Base-by-base conservation (phyloP, 64 coral and sea anemone genomes). In the Trachythela sp. region DNA sequence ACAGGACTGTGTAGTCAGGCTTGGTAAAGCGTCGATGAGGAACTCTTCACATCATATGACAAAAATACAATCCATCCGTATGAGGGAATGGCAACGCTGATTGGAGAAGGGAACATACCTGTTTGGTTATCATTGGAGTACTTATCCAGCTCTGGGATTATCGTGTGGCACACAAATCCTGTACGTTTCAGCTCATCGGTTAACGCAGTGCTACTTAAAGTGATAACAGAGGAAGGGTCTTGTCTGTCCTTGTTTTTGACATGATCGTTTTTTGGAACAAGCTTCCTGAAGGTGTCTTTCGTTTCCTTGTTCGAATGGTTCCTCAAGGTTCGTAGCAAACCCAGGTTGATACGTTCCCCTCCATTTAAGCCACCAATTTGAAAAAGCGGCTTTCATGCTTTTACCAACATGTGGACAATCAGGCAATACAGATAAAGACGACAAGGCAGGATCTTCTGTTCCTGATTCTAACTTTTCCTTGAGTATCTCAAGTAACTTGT, bases 141-240 rank as follows among this genome's bases (percentile, higher is more conserved):
- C 58, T 90, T 94, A 31, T 94, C 92, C 43, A 94, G 56, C 13
- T 94, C 93, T 45, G 88, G 92, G n/a, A 93, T 93, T 30, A 93
- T 89, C 0, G 92, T 93, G 33, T 90, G 89, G 15, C 89, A 90
- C 11, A 90, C 72, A 48, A 80, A 93, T 2, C 92, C 31, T 71
- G 22, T n/a, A 35, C 52, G 29, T 18, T 87, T 88, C 39, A 90
- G 54, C 54, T 88, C 84, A 71, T 60, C 17, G 30, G 88, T 93
- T 58, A 93, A 60, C 60, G 39, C 31, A 22, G 52, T 80, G 1
- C 39, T 90, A 22, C 71, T 68, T 42, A 90, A 67, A 48, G 85
- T 87, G 49, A 88, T 52, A 13, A 87, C 71, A 38, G 92, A 52
- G 0, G 75, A 17, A 1, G 92, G 88, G 41, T 93, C 92, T 90